Evolutionary conservation across 2,888 invertebrate species (phyloP), one percentile per base, ranked within the genome.

Genomic region (Tanytarsus gracilentus): DNA sequence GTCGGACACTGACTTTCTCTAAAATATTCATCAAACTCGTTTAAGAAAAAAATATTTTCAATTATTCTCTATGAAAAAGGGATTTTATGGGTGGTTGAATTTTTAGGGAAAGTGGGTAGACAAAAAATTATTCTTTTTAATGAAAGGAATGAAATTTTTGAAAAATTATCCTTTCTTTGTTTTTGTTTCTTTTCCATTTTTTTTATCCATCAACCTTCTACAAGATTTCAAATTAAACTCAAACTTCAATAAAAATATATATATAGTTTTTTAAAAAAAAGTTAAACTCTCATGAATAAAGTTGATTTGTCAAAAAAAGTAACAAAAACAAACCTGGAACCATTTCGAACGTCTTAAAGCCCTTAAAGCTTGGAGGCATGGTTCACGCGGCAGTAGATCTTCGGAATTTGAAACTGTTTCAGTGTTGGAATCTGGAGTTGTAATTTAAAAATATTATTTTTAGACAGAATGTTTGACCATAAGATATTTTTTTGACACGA

Each of bases 291-390:
- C n/a, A 68, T 67, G 62, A 61, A 64, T 61, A 63, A 62, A 61
- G 63, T 62, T 63, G 40, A 63, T n/a, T 62, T 62, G 56, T 62
- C 63, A 59, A 64, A 64, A 64, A 65, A 64, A 63, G n/a, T n/a
- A n/a, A 61, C 64, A 62, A 61, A 61, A 65, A 66, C 66, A 84
- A 82, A 95, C 95, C 93, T 98, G 97, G 88, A 98, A 99, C 97
- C 98, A 99, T 85, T 99, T 99, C 83, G 97, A 94, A 86, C 96
- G 97, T 82, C 99, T 92, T 79, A 99, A 88, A 80, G 94, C 93
- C 81, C 98, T 97, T 82, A 99, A 88, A 82, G 98, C 97, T 85
- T 95, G 89, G 83, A 99, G 89, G 86, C 98, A 98, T 83, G 95
- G 95, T 83, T 93, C 91, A 83, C 93, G 92, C 85, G 95, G 92